Conservation (phyloP, 1,140 invertebrate genomes). For the Drosophila busckii region DNA sequence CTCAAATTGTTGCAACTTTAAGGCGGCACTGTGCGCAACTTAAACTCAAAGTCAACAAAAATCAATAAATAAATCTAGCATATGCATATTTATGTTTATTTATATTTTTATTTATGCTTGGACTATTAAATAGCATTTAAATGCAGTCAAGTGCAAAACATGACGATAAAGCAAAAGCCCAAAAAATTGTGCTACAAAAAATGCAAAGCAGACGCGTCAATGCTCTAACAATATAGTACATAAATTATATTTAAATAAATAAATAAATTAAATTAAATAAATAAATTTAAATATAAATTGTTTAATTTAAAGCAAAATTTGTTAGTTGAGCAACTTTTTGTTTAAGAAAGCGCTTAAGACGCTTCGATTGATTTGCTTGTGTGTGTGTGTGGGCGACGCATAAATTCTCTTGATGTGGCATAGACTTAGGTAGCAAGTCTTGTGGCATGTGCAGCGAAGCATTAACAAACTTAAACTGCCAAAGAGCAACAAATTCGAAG, state of each 20-base stretch:
- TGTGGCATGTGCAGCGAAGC: slow-evolving; percentile 65
- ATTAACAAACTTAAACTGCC: slow-evolving; percentile 40
- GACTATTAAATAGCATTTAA: slow-evolving; percentile 54
- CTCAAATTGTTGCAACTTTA: too few species aligned
- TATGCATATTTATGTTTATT: background rate
- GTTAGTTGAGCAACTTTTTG: too few species aligned
- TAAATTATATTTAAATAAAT: background rate
- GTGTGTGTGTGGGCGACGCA: slow-evolving; percentile 40
- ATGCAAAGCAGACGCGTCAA: background rate
- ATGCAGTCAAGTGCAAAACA: slow-evolving; percentile 65
- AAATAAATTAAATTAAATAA: background rate
- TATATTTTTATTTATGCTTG: slow-evolving; percentile 28
- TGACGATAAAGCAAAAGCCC: slow-evolving; percentile 41
- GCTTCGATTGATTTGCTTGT: too few species aligned
- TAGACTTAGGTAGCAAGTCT: background rate
- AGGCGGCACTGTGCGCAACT: too few species aligned
- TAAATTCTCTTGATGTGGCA: slow-evolving; percentile 52
- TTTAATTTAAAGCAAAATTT: too few species aligned
- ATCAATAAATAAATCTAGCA: too few species aligned
- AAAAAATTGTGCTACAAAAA: background rate
- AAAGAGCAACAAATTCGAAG: slow-evolving; percentile 40
- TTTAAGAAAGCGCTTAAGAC: too few species aligned
- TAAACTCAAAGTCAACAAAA: too few species aligned
- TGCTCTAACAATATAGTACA: background rate
- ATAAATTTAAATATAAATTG: too few species aligned